These are phyloP conservation scores for Caenorhabditis virilis DNA, from an alignment of 2,888 invertebrate species.

Conservation along the genomic window DNA sequence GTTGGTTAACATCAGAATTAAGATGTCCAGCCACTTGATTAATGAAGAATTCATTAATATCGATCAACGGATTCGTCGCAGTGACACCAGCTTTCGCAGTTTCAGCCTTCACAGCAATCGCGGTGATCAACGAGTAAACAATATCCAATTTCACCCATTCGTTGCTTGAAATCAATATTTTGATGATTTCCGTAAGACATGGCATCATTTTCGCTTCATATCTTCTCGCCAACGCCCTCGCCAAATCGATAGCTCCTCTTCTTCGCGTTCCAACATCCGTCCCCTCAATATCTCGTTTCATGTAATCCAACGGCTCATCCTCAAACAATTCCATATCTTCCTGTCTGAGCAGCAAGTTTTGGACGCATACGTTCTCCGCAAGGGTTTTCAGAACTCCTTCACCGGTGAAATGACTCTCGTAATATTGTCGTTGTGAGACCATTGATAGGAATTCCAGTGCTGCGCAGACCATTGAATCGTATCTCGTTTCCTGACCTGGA, in stretches of 20 bases:
- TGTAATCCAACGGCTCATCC: constrained; percentile 97
- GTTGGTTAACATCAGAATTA: constrained; percentile 72
- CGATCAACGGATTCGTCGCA: constrained; percentile 73
- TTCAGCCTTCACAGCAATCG: constrained; percentile 85
- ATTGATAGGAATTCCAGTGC: constrained; percentile 92
- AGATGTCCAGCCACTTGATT: constrained; percentile 86
- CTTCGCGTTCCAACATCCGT: constrained; percentile 90
- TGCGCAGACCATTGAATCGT: constrained; percentile 80
- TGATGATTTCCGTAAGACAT: constrained; percentile 37
- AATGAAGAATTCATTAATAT: constrained; percentile 86
- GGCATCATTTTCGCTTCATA: constrained; percentile 76
- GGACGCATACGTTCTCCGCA: constrained; percentile 91
- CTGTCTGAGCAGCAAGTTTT: constrained; percentile 92
- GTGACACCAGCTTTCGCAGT: constrained; percentile 76
- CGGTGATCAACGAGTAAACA: constrained; percentile 92
- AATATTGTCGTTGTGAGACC: constrained; percentile 87
- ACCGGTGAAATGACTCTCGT: constrained; percentile 73
- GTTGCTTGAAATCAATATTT: constrained; percentile 52
- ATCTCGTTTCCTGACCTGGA: constrained; percentile 41
- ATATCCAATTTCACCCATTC: constrained; percentile 86
- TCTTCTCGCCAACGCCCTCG: constrained; percentile 84
- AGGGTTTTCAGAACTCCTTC: constrained; percentile 59
- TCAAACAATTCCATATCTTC: constrained; percentile 95
- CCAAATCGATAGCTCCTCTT: constrained; percentile 93
- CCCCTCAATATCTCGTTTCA: constrained; percentile 87